Evolutionary conservation across 2,888 invertebrate genomes (phyloP), one percentile per base, ranked within the genome.

Genomic region (Teleiodes luculella): DNA sequence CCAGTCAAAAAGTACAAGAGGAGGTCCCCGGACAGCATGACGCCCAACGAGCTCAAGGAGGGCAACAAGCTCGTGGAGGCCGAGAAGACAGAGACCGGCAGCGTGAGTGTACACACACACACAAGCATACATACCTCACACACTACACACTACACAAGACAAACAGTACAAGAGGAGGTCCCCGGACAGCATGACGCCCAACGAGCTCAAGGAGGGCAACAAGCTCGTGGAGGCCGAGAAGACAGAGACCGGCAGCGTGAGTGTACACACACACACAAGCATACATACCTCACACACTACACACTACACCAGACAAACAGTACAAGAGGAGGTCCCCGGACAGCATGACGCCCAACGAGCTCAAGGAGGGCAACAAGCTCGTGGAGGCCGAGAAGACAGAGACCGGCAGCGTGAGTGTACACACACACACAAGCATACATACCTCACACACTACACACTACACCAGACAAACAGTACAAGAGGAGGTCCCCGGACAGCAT

Each of bases 321-420:
- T 4, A 24, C 24, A 82, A 91, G 82, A 78, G 76, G 60, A 83
- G 84, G 59, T 83, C 85, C n/a, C n/a, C 86, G 0, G 88, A 89
- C 3, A 83, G 81, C 28, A 57, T 66, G 31, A 71, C 80, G 1
- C 72, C 77, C 0, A 76, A 68, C 24, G 88, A 88, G 57, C 62
- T 85, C 8, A 88, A 88, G 59, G 84, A 88, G 58, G 83, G 88
- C 58, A 94, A 95, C 69, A 96, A 96, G 83, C 90, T 98, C 6
- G 98, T 98, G 60, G 97, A 98, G 83, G 92, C 92, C 0, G 98
- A 98, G 76, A 96, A 95, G 78, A 91, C 97, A 0, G 96, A 97
- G 90, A 97, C 96, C 0, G 98, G 98, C 68, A 95, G 95, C 72
- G 96, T 95, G 83, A 91, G 92, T 83, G 35, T n/a, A 8, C n/a